A percentile compares a stretch with the other conserved stretches of the same genome.
Evolutionary conservation across 2,113 vertebrate species (phyloP).

Genomic region (Labrus mixtus): DNA sequence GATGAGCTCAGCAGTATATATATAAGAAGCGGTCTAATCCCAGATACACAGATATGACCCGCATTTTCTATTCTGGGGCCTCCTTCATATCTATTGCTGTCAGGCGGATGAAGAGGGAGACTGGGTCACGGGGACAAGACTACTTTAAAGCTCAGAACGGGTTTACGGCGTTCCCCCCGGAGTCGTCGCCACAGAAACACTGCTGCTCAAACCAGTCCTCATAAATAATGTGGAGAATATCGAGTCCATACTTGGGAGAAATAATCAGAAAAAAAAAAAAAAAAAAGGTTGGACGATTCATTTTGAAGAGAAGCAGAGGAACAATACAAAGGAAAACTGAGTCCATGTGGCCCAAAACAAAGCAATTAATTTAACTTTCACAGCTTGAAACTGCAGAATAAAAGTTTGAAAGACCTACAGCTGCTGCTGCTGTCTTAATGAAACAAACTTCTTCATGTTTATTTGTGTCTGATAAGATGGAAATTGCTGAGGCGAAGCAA

Average conservation of each 20-base stretch:
- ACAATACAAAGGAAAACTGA: neutral
- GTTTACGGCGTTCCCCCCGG: slow-evolving; percentile 2
- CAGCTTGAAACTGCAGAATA: slow-evolving; percentile 11
- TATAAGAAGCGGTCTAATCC: slow-evolving; percentile 28
- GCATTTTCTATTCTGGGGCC: slow-evolving; percentile 30
- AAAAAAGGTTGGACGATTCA: neutral
- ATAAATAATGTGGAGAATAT: slow-evolving; percentile 67
- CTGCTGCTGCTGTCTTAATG: neutral
- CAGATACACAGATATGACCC: slow-evolving; percentile 43
- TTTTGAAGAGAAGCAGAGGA: slow-evolving; percentile 1
- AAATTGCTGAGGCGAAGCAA: neutral
- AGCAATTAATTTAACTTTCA: slow-evolving; percentile 2
- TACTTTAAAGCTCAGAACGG: slow-evolving; percentile 30
- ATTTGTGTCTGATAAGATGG: slow-evolving; percentile 2
- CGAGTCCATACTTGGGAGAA: slow-evolving; percentile 11
- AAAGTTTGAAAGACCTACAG: neutral
- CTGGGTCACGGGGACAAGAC: slow-evolving; percentile 49
- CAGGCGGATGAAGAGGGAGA: slow-evolving; percentile 43
- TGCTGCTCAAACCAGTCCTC: slow-evolving; percentile 17
- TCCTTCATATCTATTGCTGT: slow-evolving; percentile 9
- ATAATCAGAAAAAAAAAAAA: neutral
- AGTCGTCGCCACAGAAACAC: slow-evolving; percentile 21
- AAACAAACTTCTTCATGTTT: slow-evolving; percentile 9
- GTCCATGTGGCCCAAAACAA: neutral
- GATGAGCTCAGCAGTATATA: slow-evolving; percentile 12